These are phyloP conservation scores for Cephalotes varians DNA, from an alignment of 2,888 invertebrate genomes.

Conservation along the genomic window DNA sequence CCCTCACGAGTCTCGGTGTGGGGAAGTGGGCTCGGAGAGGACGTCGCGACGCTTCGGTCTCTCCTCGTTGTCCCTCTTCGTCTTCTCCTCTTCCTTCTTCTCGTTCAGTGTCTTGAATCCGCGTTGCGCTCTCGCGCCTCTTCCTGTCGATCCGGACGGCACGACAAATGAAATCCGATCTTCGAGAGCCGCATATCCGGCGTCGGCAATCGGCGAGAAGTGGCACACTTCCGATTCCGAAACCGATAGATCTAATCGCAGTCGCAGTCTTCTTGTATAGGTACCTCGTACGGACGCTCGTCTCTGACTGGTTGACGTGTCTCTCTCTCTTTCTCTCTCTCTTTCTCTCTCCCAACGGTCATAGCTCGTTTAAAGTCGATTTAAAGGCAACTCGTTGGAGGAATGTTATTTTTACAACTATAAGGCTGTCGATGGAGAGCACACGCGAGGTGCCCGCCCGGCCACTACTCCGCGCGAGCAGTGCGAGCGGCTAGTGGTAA, in stretches of 20 bases:
- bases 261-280: conserved; percentile 27
- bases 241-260: conserved; percentile 7
- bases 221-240: neutral
- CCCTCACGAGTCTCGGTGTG: conserved; percentile 57
- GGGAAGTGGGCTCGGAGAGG: conserved; percentile 66
- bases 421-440: conserved; percentile 83
- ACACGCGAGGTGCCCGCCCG: conserved; percentile 68
- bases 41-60: conserved; percentile 35
- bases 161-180: conserved; percentile 13
- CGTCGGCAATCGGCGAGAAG: conserved; percentile 5
- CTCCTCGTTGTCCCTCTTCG: conserved; percentile 11
- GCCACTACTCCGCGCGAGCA: conserved; percentile 64
- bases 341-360: conserved; percentile 66
- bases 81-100: neutral
- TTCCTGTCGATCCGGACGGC: conserved; percentile 36
- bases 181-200: neutral
- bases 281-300: conserved; percentile 51
- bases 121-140: neutral
- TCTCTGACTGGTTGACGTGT: conserved; percentile 56
- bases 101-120: neutral
- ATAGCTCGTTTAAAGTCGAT: conserved; percentile 77
- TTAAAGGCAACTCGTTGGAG: conserved; percentile 85
- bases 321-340: conserved; percentile 32
- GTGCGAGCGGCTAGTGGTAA: conserved; percentile 56
- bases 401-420: conserved; percentile 84